phyloP scores from a whole-genome alignment of 2,797 vertebrate genomes.

The Syncerus caffer region DNA sequence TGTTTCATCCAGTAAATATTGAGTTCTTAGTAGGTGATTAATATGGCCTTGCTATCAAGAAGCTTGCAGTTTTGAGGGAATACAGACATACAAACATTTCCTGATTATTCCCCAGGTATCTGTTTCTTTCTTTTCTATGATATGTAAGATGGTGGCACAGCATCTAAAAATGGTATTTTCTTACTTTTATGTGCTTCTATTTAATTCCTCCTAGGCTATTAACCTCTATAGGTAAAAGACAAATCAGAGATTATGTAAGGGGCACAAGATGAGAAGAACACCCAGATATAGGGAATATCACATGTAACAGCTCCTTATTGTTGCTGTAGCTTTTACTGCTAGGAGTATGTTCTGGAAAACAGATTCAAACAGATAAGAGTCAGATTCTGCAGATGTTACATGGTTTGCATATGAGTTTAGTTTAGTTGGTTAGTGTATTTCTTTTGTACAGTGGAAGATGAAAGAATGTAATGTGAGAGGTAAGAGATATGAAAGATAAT shows the following conservation, averaged over 20 bases:
- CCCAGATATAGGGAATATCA: background rate
- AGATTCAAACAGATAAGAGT: background rate
- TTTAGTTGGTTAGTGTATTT: background rate
- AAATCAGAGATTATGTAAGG: background rate
- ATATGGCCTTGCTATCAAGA: background rate
- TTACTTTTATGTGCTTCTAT: background rate
- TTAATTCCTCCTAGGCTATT: background rate
- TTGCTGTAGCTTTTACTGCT: background rate
- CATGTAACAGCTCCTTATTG: background rate
- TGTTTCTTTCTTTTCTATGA: background rate
- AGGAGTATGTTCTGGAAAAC: background rate
- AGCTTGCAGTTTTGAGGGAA: background rate
- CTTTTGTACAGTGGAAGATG: background rate
- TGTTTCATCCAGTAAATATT: background rate
- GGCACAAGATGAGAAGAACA: background rate
- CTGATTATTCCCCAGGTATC: background rate
- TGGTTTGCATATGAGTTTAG: background rate
- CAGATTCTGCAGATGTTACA: background rate
- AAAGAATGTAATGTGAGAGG: background rate
- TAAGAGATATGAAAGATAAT: background rate
- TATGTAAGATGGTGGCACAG: background rate
- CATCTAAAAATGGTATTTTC: background rate
- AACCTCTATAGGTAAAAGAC: background rate
- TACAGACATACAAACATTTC: background rate
- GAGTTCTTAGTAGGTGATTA: background rate